Percentiles rank a stretch among this genome's conserved stretches.
Evolutionary conservation across 1,140 invertebrate genomes (phyloP).

Genomic region (Gryllus bimaculatus): DNA sequence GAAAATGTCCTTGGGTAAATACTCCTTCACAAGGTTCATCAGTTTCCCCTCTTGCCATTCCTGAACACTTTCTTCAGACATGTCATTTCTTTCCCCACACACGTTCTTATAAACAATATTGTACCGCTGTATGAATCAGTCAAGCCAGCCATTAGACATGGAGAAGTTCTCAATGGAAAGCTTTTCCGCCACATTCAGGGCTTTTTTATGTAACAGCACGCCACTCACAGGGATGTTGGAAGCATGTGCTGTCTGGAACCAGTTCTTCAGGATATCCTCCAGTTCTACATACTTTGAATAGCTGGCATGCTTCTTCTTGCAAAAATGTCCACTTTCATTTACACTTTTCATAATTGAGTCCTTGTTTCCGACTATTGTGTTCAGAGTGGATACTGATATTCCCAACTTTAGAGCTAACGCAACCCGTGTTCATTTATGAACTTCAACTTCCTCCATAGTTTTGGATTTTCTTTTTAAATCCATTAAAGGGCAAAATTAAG

Average conservation of each 20-base stretch:
- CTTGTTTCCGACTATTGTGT: not conserved
- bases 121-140: not conserved
- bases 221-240: slow-evolving; percentile 1
- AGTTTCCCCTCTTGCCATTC: not conserved
- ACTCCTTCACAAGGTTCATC: slow-evolving; percentile 13
- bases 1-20: slow-evolving; percentile 33
- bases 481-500: no score
- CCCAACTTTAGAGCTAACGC: no score
- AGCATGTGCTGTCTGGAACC: not conserved
- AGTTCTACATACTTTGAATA: not conserved
- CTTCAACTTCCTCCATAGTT: no score
- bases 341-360: not conserved
- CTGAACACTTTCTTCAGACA: not conserved
- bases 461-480: no score
- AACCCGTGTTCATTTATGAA: no score
- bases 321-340: not conserved
- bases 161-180: not conserved
- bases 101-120: slow-evolving; percentile 12
- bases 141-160: slow-evolving; percentile 9
- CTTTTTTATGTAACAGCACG: slow-evolving; percentile 7
- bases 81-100: not conserved
- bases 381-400: not conserved
- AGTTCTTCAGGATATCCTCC: not conserved
- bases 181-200: not conserved
- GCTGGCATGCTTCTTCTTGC: not conserved